phyloP scores from a whole-genome alignment of 2,888 invertebrate genomes.

The Idaea biselata region DNA sequence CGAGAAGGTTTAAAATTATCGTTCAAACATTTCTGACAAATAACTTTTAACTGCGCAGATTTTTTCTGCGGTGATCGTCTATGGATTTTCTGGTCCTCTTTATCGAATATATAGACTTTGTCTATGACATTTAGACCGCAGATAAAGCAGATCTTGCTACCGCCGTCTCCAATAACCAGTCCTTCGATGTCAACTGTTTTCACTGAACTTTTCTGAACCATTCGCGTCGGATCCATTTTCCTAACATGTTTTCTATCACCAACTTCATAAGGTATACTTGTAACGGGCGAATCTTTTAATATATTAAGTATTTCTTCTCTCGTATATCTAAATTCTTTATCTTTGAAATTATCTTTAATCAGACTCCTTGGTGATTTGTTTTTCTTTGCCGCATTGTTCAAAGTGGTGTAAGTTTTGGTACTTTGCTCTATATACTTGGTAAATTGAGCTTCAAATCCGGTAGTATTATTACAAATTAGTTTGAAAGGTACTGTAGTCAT shows the following conservation, averaged over 20 bases:
- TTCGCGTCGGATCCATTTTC: slow-evolving; percentile 65
- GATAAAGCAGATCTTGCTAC: slow-evolving; percentile 63
- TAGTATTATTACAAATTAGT: slow-evolving; percentile 60
- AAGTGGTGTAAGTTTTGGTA: slow-evolving; percentile 52
- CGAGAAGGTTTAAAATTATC: slow-evolving; percentile 60
- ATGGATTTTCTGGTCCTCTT: slow-evolving; percentile 68
- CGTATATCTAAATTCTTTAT: slow-evolving; percentile 50
- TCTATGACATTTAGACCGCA: slow-evolving; percentile 63
- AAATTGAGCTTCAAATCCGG: slow-evolving; percentile 66
- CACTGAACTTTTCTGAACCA: slow-evolving; percentile 54
- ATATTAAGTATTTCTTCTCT: slow-evolving; percentile 69
- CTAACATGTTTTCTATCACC: slow-evolving; percentile 61
- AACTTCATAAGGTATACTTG: slow-evolving; percentile 57
- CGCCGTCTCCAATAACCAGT: slow-evolving; percentile 47
- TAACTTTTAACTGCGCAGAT: slow-evolving; percentile 62
- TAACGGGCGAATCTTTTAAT: slow-evolving; percentile 72
- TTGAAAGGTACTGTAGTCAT: slow-evolving; percentile 65
- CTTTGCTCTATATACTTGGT: slow-evolving; percentile 60
- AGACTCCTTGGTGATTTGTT: slow-evolving; percentile 61
- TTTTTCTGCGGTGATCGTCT: slow-evolving; percentile 63
- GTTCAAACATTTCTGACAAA: slow-evolving; percentile 62
- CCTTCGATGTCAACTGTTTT: slow-evolving; percentile 53
- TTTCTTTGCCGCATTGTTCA: slow-evolving; percentile 46
- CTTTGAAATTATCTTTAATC: slow-evolving; percentile 47
- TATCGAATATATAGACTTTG: slow-evolving; percentile 68